phyloP scores from a whole-genome alignment of 2,888 invertebrate genomes.

The Pteria penguin region DNA sequence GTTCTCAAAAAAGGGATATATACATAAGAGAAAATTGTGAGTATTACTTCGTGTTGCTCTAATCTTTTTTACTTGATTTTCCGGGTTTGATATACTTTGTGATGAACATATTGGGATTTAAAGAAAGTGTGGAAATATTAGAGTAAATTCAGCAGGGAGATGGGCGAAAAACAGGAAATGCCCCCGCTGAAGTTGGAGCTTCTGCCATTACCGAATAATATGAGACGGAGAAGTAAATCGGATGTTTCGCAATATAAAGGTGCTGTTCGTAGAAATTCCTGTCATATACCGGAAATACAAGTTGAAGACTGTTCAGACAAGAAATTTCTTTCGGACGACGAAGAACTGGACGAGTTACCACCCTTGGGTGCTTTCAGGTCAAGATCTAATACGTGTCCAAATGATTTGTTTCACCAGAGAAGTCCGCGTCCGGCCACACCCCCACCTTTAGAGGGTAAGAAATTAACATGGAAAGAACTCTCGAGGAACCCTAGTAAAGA shows the following conservation, averaged over 20 bases:
- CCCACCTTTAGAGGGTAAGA: conserved; percentile 21
- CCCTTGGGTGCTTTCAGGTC: conserved; percentile 5
- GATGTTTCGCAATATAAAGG: conserved; percentile 17
- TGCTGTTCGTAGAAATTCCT: background rate
- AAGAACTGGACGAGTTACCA: conserved; percentile 7
- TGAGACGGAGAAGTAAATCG: background rate
- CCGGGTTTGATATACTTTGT: too few relatives aligned
- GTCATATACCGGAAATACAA: conserved; percentile 14
- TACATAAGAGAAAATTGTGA: too few relatives aligned
- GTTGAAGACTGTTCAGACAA: conserved; percentile 21
- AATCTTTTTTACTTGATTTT: too few relatives aligned
- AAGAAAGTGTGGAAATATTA: too few relatives aligned
- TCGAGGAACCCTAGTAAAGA: conserved; percentile 12
- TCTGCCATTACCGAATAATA: background rate
- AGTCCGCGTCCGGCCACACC: conserved; percentile 9
- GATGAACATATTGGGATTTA: too few relatives aligned
- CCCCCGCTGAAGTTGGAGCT: background rate
- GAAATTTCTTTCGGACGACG: background rate
- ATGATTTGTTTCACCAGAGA: conserved; percentile 8
- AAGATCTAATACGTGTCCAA: conserved; percentile 22
- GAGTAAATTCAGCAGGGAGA: too few relatives aligned
- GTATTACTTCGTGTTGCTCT: too few relatives aligned
- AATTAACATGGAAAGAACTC: conserved; percentile 25
- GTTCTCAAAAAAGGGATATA: too few relatives aligned
- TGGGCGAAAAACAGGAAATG: background rate